Percentiles rank a stretch among this genome's conserved stretches.
Evolutionary conservation across 2,113 vertebrate genomes (phyloP).

Genomic region (Chaetodon trifascialis): DNA sequence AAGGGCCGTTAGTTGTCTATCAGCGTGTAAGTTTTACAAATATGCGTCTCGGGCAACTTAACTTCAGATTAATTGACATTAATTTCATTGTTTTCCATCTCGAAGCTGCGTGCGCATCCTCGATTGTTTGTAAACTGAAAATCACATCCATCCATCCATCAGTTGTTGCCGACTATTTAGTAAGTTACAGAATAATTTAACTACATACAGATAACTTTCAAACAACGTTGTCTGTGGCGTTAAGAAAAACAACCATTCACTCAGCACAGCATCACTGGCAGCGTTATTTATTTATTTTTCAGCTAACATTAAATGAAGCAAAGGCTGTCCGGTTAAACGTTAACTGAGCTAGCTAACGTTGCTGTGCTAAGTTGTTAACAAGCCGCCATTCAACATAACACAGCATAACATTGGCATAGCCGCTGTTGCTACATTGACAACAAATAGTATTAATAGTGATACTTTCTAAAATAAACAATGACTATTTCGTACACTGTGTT

Average conservation of each 20-base stretch:
- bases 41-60: not conserved
- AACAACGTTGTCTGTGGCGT: not conserved
- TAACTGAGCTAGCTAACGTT: constrained; percentile 1
- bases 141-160: not conserved
- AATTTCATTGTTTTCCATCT: not conserved
- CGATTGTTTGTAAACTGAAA: constrained; percentile 17
- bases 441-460: not conserved
- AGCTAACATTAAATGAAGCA: not conserved
- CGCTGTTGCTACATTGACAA: not conserved
- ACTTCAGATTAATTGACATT: not conserved
- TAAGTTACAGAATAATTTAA: not conserved
- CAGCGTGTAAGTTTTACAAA: not conserved
- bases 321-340: not conserved
- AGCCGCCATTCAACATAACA: not conserved
- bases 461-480: not conserved
- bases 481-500: not conserved
- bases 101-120: constrained; percentile 23
- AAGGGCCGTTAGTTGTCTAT: not conserved
- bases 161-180: not conserved
- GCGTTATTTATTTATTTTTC: not conserved
- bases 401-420: not conserved
- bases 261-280: too few relatives aligned
- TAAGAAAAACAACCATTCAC: not conserved
- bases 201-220: too few relatives aligned
- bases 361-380: not conserved